A percentile compares a stretch with the other conserved stretches of the same genome.
These are phyloP conservation scores for Melozone crissalis DNA, from an alignment of 2,113 vertebrate genomes.

Conservation along the genomic window DNA sequence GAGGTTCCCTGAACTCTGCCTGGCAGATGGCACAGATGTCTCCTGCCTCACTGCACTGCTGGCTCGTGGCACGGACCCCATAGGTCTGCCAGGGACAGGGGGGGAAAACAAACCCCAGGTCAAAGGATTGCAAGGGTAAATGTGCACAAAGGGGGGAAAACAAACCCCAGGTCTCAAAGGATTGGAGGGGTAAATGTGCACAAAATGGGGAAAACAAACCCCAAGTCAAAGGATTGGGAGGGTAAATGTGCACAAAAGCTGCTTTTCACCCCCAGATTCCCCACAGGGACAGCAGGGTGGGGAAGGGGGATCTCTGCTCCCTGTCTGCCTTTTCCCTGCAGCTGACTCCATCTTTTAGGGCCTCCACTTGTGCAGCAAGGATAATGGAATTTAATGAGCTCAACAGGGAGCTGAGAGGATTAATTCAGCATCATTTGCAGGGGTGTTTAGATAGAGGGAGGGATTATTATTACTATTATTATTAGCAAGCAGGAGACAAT, in stretches of 20 bases:
- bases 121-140: too few species aligned
- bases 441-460: conserved; percentile 17
- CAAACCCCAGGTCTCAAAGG: neutral
- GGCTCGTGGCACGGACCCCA: conserved; percentile 88
- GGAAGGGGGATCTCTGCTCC: neutral
- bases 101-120: neutral
- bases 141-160: neutral
- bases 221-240: neutral
- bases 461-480: neutral
- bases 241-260: too few species aligned
- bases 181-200: neutral
- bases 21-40: conserved; percentile 97
- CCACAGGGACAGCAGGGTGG: fast-evolving
- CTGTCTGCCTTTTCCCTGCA: neutral
- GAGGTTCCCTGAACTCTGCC: conserved; percentile 90
- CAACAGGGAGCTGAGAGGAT: conserved; percentile 52
- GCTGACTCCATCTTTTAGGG: conserved; percentile 39
- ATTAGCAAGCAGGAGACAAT: neutral
- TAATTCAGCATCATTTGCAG: conserved; percentile 55
- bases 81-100: conserved; percentile 79
- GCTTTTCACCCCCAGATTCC: neutral
- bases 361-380: conserved; percentile 24
- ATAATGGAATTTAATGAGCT: conserved; percentile 60
- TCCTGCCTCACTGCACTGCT: conserved; percentile 93
- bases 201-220: neutral